Evolutionary conservation across 2,888 invertebrate genomes (phyloP), one percentile per base, ranked within the genome.

Genomic region (Teinopalpus imperialis): DNA sequence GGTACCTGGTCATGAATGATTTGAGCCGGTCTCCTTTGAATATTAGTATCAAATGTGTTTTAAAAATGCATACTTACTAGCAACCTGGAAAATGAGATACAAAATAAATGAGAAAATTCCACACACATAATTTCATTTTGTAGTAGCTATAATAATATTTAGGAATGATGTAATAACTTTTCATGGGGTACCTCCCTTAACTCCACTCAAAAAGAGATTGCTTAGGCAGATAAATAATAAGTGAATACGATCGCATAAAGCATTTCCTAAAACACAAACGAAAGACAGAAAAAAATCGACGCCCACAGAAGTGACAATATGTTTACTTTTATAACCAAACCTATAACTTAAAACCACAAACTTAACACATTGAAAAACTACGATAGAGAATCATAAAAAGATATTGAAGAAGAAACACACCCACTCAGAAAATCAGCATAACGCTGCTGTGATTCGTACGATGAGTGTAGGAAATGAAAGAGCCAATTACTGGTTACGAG

Each of bases 201-300:
- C 65, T 62, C 59, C 53, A 50, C 47, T 61, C 52, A 67, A 74
- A 75, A 72, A 72, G 74, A 74, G 72, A 77, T 75, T 68, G 70
- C 57, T 61, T 66, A 62, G 66, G 65, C 50, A 59, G 54, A 75
- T 83, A 83, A 86, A 85, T 86, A 83, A 86, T 81, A 81, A 76
- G 82, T 87, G 82, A 86, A 82, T 87, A 87, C 77, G 82, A 78
- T 77, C 86, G 68, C 81, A 85, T 86, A 83, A 85, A 86, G 69
- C 82, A 78, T 82, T 87, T 86, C 86, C 86, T 80, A 85, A 85
- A 85, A 77, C 86, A 87, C 74, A 70, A 69, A 71, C 74, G 74
- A 69, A 73, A 70, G 66, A 68, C 60, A 59, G 74, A 66, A 76
- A 75, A 78, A 79, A 79, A 66, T 6, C 2, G 2, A 49, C 53